Evolutionary conservation across 2,797 vertebrate genomes (phyloP).

Genomic region (Syndactyla subalaris): DNA sequence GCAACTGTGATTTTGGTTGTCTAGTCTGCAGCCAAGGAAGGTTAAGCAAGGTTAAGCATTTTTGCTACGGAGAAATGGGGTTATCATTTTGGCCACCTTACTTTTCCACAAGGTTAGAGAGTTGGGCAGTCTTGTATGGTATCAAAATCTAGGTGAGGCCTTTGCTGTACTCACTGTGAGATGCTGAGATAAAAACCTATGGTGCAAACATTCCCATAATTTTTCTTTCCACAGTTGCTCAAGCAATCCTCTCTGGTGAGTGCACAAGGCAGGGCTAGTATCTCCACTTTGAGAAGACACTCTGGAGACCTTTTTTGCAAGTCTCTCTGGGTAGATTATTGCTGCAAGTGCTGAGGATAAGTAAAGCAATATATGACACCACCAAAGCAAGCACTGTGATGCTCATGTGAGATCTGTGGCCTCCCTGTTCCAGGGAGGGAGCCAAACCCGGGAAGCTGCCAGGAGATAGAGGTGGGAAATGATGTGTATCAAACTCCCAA

Average conservation of each 20-base stretch:
- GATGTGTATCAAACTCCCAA: accelerated
- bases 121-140: accelerated
- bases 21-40: background rate
- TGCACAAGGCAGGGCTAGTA: background rate
- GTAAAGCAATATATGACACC: background rate
- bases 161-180: background rate
- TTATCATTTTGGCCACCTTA: background rate
- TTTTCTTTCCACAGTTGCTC: background rate
- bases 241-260: background rate
- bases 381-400: background rate
- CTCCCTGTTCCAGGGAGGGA: background rate
- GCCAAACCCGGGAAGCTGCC: background rate
- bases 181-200: background rate
- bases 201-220: accelerated
- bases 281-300: background rate
- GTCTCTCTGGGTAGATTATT: background rate
- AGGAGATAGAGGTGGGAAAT: background rate
- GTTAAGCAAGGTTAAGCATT: background rate
- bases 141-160: background rate
- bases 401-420: background rate
- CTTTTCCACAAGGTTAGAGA: background rate
- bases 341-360: background rate
- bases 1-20: background rate
- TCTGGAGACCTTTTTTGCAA: background rate
- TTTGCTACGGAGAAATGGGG: background rate